phyloP scores from a whole-genome alignment of 2,888 invertebrate species.

The Eueremaeus valkanovi region DNA sequence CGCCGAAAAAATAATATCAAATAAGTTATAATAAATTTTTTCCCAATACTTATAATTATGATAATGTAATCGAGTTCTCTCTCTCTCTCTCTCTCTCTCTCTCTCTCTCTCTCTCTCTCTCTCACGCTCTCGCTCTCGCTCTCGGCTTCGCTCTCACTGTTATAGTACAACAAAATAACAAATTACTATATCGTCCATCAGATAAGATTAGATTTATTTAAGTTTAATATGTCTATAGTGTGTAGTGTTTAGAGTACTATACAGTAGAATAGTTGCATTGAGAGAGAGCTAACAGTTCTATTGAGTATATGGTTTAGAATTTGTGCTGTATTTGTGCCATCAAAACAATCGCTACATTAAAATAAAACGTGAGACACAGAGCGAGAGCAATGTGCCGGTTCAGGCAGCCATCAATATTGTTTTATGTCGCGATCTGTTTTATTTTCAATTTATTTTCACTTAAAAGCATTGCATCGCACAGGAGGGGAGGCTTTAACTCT shows the following conservation, averaged over 20 bases:
- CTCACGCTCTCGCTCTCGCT: too few species aligned
- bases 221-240: background rate
- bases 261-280: too few species aligned
- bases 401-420: constrained; percentile 23
- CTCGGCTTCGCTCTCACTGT: too few species aligned
- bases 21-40: background rate
- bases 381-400: background rate
- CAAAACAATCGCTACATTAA: constrained; percentile 19
- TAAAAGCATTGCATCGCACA: constrained; percentile 30
- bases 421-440: constrained; percentile 31
- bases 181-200: constrained; percentile 4
- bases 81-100: background rate
- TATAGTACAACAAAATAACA: constrained; percentile 24
- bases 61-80: background rate
- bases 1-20: background rate
- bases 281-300: too few species aligned
- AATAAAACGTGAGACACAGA: constrained; percentile 26
- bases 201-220: constrained; percentile 22
- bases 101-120: too few species aligned
- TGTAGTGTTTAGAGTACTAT: too few species aligned
- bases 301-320: background rate
- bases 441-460: constrained; percentile 32
- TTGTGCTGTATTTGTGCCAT: background rate
- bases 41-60: background rate
- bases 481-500: constrained; percentile 25